phyloP scores from a whole-genome alignment of 1,140 invertebrate species.

The Dendroctonus valens region DNA sequence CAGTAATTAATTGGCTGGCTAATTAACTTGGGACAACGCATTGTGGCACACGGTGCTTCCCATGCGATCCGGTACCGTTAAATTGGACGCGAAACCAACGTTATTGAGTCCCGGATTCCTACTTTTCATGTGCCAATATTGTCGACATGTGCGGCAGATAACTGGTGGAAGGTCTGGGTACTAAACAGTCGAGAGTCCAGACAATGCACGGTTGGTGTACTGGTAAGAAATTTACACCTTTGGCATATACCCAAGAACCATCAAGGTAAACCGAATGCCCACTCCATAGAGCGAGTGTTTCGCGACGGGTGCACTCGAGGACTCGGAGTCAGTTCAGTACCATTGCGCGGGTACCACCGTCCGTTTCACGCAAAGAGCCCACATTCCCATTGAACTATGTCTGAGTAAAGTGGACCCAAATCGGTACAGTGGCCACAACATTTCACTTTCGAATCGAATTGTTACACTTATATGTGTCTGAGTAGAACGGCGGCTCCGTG shows the following conservation, averaged over 20 bases:
- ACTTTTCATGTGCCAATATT: no score
- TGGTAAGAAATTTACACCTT: not conserved
- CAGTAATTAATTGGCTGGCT: not conserved
- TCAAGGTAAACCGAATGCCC: slow-evolving; percentile 22
- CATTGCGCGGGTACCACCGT: slow-evolving; percentile 6
- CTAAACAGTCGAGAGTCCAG: no score
- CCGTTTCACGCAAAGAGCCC: no score
- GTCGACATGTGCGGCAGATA: no score
- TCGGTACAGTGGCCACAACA: slow-evolving; percentile 20
- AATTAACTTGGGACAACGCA: not conserved
- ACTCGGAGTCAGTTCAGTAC: slow-evolving; percentile 9
- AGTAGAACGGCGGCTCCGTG: slow-evolving; percentile 1
- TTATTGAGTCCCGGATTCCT: not conserved
- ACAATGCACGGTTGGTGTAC: no score
- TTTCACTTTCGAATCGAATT: slow-evolving; percentile 23
- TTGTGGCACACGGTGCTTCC: no score
- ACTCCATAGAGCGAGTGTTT: slow-evolving; percentile 11
- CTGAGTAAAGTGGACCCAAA: slow-evolving; percentile 20
- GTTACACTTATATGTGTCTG: not conserved
- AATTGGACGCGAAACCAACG: not conserved
- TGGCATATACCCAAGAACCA: slow-evolving; percentile 5
- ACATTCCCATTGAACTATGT: slow-evolving; percentile 1
- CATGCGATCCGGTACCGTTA: not conserved
- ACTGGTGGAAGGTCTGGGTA: no score
- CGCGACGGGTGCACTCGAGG: not conserved